Conservation (phyloP, 2,113 vertebrate species). For the Entelurus aequoreus region DNA sequence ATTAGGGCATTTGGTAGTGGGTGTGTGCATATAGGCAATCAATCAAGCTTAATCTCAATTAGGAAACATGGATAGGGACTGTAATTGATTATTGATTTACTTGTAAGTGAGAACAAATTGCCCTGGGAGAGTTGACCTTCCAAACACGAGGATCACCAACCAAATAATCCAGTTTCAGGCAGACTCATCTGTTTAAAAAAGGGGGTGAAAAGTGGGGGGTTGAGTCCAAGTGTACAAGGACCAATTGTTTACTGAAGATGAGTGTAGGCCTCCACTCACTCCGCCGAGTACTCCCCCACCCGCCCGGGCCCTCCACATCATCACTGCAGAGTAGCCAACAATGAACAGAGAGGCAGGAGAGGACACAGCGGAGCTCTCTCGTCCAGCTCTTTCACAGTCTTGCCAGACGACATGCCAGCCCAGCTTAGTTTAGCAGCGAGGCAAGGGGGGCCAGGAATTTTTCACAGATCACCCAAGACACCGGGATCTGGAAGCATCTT, state of each 20-base stretch:
- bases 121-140: constrained; percentile 17
- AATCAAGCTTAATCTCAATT: constrained; percentile 13
- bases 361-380: constrained; percentile 25
- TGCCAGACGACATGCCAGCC: constrained; percentile 56
- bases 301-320: constrained; percentile 49
- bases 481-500: constrained; percentile 16
- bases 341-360: constrained; percentile 46
- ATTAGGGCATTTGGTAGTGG: background rate
- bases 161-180: constrained; percentile 32
- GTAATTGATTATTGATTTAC: constrained; percentile 62
- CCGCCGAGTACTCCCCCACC: constrained; percentile 24
- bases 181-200: constrained; percentile 41
- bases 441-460: background rate
- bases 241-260: constrained; percentile 67
- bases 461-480: constrained; percentile 35
- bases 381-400: constrained; percentile 34
- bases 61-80: constrained; percentile 7
- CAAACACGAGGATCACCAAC: constrained; percentile 7
- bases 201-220: constrained; percentile 37
- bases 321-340: constrained; percentile 49
- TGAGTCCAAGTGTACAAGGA: constrained; percentile 58
- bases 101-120: constrained; percentile 43
- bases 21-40: constrained; percentile 29
- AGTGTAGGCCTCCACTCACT: constrained; percentile 56
- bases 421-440: constrained; percentile 36